Base-by-base conservation (phyloP, 2,113 vertebrate genomes). In the Chaetura pelagica region DNA sequence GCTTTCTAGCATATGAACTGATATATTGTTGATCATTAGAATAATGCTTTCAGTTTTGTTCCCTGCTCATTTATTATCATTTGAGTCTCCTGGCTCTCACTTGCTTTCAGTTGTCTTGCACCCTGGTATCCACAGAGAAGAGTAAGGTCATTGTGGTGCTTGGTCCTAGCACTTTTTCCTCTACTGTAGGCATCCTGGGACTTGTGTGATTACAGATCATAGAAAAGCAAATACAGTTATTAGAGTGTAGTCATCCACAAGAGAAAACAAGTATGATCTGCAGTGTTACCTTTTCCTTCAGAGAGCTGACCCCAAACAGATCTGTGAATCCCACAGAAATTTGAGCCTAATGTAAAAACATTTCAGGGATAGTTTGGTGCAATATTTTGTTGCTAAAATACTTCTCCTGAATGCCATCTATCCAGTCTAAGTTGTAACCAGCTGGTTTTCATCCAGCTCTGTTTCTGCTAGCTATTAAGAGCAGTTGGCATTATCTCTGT, bases 371-470 rank as follows among this genome's bases (percentile, higher is more conserved):
- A 73, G 51, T 71, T 71, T 55, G 19, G n/a, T 96, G 85, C 51
- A 52, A 4, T 54, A 19, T 77, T 89, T 78, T 90, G 13, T 40
- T 42, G 64, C 38, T 82, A 72, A 81, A 89, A 59, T 75, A 55
- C 34, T 81, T 58, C 34, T 55, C 19, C 68, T 84, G 69, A 71
- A 90, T 85, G 63, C 52, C n/a, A 48, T 84, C 90, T 80, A 34
- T 94, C 34, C 15, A 95, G 32, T 87, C 67, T 77, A 82, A 80
- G 59, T 32, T 81, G 26, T 32, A 74, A 86, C 51, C 81, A 94
- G 55, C 75, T 97, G 93, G 26, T 96, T 90, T 94, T 88, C 57
- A 92, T 95, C 91, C 94, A 97, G 77, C 17, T 69, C 68, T 40
- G 22, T 61, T 87, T 87, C 93, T 94, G 93, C 89, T 91, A 96